Evolutionary conservation across 2,113 vertebrate species (phyloP), one percentile per base, ranked within the genome.

Genomic region (Dolichotis patagonum): DNA sequence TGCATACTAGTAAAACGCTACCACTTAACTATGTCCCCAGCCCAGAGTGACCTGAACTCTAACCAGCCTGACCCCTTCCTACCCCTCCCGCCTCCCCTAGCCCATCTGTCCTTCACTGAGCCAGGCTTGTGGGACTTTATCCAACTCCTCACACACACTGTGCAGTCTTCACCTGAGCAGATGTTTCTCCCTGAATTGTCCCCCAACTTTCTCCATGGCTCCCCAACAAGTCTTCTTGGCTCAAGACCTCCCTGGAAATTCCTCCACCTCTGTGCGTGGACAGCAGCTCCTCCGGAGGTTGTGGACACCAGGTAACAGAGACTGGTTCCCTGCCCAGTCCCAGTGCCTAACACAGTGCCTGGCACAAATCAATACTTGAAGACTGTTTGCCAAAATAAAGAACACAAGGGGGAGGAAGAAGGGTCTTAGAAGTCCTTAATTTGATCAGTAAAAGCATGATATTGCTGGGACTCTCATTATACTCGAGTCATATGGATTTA

Each of bases 141-240:
- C n/a, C 26, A 1, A 22, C 38, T 52, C 52, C 28, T 52, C 10
- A 16, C 38, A 28, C 35, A 1, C 1, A 0, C 43, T 5, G 0
- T 22, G 20, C 54, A 35, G 43, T 17, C 26, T 32, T 20, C 14
- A 10, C 16, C 11, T 9, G 0, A 0, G 24, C 43, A 7, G 41
- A 35, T 46, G 2, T 43, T 69, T 75, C 69, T 58, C 20, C 38
- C n/a, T 10, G 38, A 35, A 19, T 43, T 22, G 4, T 19, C 12
- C 28, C 7, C 41, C 28, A 19, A 17, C 54, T 83, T 9, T 65
- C 58, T 56, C 24, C 7, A 0, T 5, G 46, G 35, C 30, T 67
- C 60, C 10, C n/a, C 4, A 9, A 1, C 32, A 24, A 26, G 19
- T 20, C 67, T 12, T 87, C 65, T 28, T 0, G 16, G n/a, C 62